Percentiles rank a stretch among this genome's conserved stretches.
Evolutionary conservation across 2,113 vertebrate genomes (phyloP).

Genomic region (Sylvilagus bachmani): DNA sequence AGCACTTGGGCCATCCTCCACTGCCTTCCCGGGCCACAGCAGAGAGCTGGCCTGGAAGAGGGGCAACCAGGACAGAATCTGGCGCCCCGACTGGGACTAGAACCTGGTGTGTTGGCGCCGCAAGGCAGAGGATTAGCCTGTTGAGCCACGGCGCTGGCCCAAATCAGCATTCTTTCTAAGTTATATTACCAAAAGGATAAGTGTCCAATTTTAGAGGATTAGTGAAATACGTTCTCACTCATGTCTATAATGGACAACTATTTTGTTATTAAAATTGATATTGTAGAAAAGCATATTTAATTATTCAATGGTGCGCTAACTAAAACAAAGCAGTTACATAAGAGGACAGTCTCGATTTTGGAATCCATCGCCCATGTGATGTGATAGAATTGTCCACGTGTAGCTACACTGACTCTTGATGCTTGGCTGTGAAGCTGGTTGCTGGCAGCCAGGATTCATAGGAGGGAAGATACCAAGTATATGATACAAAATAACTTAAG

Average conservation of each 20-base stretch:
- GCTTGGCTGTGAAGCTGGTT: not conserved
- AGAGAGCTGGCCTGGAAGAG: no score
- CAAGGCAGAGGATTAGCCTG: no score
- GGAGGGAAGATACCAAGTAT: constrained; percentile 48
- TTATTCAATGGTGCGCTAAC: constrained; percentile 12
- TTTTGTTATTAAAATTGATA: constrained; percentile 8
- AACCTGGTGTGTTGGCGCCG: no score
- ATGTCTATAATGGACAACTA: not conserved
- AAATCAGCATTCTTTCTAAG: not conserved
- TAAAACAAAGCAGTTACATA: constrained; percentile 53
- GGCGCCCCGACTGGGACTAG: no score
- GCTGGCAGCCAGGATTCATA: constrained; percentile 40
- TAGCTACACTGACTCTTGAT: not conserved
- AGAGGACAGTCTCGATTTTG: constrained; percentile 11
- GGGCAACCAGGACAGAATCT: no score
- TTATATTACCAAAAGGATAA: not conserved
- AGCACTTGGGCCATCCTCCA: no score
- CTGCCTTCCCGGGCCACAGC: no score
- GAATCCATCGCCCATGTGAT: not conserved
- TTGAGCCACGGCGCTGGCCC: no score
- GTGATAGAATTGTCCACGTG: not conserved
- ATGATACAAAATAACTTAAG: constrained; percentile 49
- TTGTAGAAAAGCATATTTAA: constrained; percentile 44
- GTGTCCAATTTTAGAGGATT: not conserved
- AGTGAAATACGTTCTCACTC: constrained; percentile 9